Percentiles rank a stretch among this genome's conserved stretches.
Conservation (phyloP, 1,140 invertebrate genomes). For the Lanistes nyassanus region DNA sequence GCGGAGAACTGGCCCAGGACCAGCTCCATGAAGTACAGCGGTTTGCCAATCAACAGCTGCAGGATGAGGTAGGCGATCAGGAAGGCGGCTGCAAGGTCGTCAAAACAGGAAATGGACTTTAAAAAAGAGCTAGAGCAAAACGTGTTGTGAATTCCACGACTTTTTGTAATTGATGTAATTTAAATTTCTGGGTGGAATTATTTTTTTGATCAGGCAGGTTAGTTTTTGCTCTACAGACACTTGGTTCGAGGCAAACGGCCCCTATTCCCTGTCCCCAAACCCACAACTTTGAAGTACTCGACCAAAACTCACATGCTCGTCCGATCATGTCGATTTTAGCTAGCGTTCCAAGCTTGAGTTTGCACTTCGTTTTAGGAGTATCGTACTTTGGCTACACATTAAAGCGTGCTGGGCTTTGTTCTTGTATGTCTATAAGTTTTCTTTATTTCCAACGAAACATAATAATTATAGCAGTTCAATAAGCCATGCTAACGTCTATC, state of each 20-base stretch:
- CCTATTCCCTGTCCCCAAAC: too few relatives aligned
- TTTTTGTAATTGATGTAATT: too few relatives aligned
- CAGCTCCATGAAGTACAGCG: slow-evolving; percentile 70
- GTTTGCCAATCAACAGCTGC: slow-evolving; percentile 71
- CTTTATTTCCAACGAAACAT: not conserved
- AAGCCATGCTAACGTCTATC: not conserved
- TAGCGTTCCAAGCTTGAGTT: too few relatives aligned
- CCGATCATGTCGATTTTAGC: too few relatives aligned
- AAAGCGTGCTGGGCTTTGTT: not conserved
- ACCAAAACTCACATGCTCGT: too few relatives aligned
- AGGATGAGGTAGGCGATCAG: slow-evolving; percentile 72
- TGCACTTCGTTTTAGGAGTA: too few relatives aligned
- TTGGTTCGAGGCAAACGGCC: too few relatives aligned
- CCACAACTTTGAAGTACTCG: too few relatives aligned
- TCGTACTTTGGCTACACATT: not conserved
- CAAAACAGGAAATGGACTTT: not conserved
- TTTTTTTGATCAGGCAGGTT: too few relatives aligned
- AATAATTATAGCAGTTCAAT: not conserved
- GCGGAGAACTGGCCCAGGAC: slow-evolving; percentile 68
- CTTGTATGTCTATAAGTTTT: not conserved
- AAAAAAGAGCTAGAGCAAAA: not conserved
- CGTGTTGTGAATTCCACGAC: too few relatives aligned
- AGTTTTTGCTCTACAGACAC: too few relatives aligned
- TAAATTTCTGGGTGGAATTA: too few relatives aligned
- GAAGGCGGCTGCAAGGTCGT: slow-evolving; percentile 68